These are phyloP conservation scores for Arizona elegans DNA, from an alignment of 2,113 vertebrate genomes.

Conservation along the genomic window DNA sequence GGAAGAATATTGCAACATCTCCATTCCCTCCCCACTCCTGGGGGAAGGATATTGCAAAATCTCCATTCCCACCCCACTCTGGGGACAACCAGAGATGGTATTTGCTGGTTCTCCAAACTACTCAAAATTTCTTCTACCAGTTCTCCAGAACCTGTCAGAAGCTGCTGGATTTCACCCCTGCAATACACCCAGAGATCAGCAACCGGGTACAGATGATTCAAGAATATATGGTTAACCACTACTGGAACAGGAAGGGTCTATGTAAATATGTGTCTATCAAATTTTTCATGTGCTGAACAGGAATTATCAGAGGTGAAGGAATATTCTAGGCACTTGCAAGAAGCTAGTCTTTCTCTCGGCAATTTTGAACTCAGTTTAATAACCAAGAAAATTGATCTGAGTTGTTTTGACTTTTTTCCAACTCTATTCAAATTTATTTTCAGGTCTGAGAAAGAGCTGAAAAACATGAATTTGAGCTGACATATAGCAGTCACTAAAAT, in stretches of 20 bases:
- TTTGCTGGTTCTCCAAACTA: too few relatives aligned
- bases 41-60: too few relatives aligned
- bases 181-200: background rate
- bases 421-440: background rate
- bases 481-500: background rate
- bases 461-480: background rate
- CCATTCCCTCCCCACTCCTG: too few relatives aligned
- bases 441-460: background rate
- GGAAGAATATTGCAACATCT: too few relatives aligned
- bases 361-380: background rate
- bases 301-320: background rate
- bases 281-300: background rate
- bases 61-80: too few relatives aligned
- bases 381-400: background rate
- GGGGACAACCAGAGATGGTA: too few relatives aligned
- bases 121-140: too few relatives aligned
- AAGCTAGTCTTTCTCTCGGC: background rate
- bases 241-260: background rate
- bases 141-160: too few relatives aligned
- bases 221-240: background rate
- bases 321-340: background rate
- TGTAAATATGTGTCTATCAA: background rate
- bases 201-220: background rate
- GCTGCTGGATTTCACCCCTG: too few relatives aligned
- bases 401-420: background rate